Evolutionary conservation across 2,113 vertebrate genomes (phyloP).

Genomic region (Arvicanthis niloticus): DNA sequence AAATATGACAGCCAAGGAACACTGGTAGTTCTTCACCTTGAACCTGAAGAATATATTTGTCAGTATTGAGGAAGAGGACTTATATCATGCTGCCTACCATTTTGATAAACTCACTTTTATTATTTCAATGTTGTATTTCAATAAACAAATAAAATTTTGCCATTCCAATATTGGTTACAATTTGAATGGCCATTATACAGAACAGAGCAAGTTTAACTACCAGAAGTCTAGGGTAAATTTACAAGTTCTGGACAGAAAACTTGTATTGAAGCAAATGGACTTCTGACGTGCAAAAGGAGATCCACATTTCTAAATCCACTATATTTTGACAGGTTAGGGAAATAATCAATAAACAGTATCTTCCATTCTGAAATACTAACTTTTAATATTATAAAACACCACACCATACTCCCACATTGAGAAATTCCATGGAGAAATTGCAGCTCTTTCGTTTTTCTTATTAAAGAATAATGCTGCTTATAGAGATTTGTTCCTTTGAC

Average conservation of each 20-base stretch:
- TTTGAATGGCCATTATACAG: neutral
- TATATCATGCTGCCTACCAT: neutral
- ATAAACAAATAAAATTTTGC: neutral
- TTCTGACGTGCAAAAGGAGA: neutral
- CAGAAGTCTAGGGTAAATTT: neutral
- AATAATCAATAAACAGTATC: neutral
- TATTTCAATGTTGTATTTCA: neutral
- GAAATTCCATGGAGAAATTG: too few species aligned
- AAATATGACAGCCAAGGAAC: neutral
- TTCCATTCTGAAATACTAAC: neutral
- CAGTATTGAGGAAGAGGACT: neutral
- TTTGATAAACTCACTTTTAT: neutral
- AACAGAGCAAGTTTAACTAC: neutral
- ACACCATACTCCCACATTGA: neutral
- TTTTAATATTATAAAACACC: neutral
- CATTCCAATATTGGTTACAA: neutral
- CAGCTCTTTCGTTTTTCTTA: too few species aligned
- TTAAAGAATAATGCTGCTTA: too few species aligned
- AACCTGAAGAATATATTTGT: neutral
- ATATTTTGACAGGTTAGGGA: neutral
- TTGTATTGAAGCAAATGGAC: neutral
- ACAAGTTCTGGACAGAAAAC: neutral
- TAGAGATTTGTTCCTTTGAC: neutral
- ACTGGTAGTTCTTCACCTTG: neutral
- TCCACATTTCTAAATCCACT: too few species aligned